Evolutionary conservation across 2,888 invertebrate species (phyloP), one percentile per base, ranked within the genome.

Genomic region (Caradrina kadenii): DNA sequence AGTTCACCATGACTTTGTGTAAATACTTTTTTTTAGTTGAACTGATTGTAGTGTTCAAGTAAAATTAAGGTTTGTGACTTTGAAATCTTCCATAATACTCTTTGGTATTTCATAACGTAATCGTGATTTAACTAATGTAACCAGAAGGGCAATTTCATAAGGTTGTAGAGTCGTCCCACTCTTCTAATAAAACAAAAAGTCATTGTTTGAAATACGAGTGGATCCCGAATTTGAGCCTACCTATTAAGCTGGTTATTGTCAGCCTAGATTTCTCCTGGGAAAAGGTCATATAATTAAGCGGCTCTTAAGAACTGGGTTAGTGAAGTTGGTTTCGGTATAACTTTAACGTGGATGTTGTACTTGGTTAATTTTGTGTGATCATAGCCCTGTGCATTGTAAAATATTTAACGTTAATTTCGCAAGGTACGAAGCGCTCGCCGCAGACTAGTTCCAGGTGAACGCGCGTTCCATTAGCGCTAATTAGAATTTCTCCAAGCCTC

Each of bases 401-500:
- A 82, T 83, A 82, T 84, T 82, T 74, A 79, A 85, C 81, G 81
- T 86, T 87, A 86, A 86, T 86, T 87, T 82, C 80, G 82, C 83
- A 82, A 82, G 86, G 81, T 67, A 73, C 70, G 83, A 74, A 78
- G 64, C 59, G 62, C 79, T 80, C 71, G 80, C 87, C 84, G 85
- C 84, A 87, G 86, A 85, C 90, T 90, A 90, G 89, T 89, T 93
- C 85, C 90, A 91, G 91, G 89, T 90, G 91, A 90, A 88, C 88
- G 89, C 86, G 83, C 88, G 86, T 90, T 91, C 93, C 93, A 94
- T 94, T 94, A 94, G 87, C 88, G 90, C 91, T 94, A 94, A 94
- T 94, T 94, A 93, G 89, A 94, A 93, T 93, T 93, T 91, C 91
- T 87, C 88, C 82, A 82, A 83, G 87, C 90, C 80, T 67, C 83